Evolutionary conservation across 2,113 vertebrate genomes (phyloP).

Genomic region (Bungarus multicinctus): DNA sequence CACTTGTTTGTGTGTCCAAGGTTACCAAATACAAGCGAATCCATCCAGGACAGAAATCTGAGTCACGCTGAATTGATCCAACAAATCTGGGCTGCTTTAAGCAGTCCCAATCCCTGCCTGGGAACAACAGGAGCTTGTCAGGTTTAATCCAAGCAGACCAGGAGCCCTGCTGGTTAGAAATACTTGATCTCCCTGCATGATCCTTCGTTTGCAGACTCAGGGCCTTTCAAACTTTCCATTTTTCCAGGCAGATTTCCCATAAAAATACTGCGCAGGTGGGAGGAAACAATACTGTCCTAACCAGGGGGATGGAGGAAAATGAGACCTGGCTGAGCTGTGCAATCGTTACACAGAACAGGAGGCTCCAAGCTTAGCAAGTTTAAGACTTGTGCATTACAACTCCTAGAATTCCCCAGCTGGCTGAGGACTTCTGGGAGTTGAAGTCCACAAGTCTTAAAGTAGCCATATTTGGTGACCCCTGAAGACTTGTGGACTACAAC

Average conservation of each 20-base stretch:
- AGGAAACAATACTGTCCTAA: background rate
- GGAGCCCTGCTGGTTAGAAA: background rate
- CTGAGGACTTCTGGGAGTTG: no score
- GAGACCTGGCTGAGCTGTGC: background rate
- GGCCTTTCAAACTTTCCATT: background rate
- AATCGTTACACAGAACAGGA: background rate
- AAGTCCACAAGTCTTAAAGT: no score
- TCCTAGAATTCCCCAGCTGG: no score
- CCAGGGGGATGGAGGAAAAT: background rate
- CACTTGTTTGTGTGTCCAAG: background rate
- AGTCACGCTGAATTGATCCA: constrained; percentile 60
- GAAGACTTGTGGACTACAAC: no score
- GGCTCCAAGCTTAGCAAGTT: background rate
- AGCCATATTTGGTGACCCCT: no score
- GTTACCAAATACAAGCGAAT: fast-evolving
- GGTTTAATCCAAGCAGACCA: constrained; percentile 41
- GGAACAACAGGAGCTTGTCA: constrained; percentile 60
- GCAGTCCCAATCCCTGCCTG: constrained; percentile 42
- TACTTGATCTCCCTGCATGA: no score
- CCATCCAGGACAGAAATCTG: background rate
- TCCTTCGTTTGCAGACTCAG: background rate
- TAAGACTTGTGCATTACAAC: background rate
- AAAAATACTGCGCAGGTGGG: background rate
- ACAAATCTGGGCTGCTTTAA: constrained; percentile 11
- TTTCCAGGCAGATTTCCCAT: background rate